These are phyloP conservation scores for Timandra comae DNA, from an alignment of 2,888 invertebrate species.

Conservation along the genomic window DNA sequence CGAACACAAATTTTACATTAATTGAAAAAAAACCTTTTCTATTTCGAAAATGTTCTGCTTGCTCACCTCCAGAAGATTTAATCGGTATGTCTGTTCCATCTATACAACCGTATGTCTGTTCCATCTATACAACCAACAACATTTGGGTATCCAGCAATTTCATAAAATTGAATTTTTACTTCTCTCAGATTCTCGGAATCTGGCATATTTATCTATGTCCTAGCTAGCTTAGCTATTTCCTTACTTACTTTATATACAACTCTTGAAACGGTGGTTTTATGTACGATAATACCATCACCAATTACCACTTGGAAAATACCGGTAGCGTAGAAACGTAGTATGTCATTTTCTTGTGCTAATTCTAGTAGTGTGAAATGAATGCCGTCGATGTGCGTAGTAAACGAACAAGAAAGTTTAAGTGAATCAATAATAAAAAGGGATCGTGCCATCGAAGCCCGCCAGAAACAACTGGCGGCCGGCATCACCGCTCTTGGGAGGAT, in stretches of 20 bases:
- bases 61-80: slow-evolving; percentile 5
- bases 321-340: slow-evolving; percentile 5
- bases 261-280: slow-evolving; percentile 13
- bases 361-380: too few relatives aligned
- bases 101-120: slow-evolving; percentile 12
- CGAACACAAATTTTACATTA: slow-evolving; percentile 9
- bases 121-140: slow-evolving; percentile 15
- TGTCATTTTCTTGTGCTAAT: too few relatives aligned
- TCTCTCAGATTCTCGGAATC: neutral
- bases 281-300: slow-evolving; percentile 9
- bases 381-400: too few relatives aligned
- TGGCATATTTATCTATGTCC: neutral
- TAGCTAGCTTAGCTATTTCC: slow-evolving; percentile 3
- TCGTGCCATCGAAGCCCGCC: neutral
- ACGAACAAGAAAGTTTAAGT: too few relatives aligned
- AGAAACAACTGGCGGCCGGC: neutral
- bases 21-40: slow-evolving; percentile 12
- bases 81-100: slow-evolving; percentile 14
- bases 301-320: slow-evolving; percentile 8
- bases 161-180: neutral
- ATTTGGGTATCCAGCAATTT: slow-evolving; percentile 10
- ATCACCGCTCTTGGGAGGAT: neutral
- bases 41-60: slow-evolving; percentile 8
- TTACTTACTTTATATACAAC: slow-evolving; percentile 10
- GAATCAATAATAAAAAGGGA: neutral